Conservation (phyloP, 2,113 vertebrate species). For the Pagrus major region DNA sequence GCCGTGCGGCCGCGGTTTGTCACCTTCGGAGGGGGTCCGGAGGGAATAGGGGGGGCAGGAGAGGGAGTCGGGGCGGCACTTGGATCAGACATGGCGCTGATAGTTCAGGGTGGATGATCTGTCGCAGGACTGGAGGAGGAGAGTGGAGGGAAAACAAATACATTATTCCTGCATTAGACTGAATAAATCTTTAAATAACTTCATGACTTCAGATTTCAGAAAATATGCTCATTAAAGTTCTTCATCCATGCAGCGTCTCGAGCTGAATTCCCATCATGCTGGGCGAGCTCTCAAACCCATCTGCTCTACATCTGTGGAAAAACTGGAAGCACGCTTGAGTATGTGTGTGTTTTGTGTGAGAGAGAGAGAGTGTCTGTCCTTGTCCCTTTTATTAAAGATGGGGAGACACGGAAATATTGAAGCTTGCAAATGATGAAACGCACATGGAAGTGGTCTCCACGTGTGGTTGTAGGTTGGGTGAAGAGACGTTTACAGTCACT, state of each 20-base stretch:
- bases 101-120: background rate
- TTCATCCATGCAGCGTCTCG: background rate
- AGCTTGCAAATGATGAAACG: background rate
- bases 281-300: conserved; percentile 18
- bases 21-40: conserved; percentile 64
- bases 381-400: background rate
- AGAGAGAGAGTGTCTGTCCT: background rate
- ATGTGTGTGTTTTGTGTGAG: background rate
- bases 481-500: background rate
- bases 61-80: conserved; percentile 34
- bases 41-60: conserved; percentile 25
- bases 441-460: conserved; percentile 29
- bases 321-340: background rate
- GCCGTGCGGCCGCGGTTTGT: conserved; percentile 85
- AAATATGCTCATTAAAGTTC: background rate
- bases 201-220: background rate
- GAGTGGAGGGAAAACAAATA: background rate
- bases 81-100: conserved; percentile 47
- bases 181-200: background rate
- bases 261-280: conserved; percentile 13
- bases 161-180: background rate
- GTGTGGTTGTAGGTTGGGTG: conserved; percentile 37
- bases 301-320: conserved; percentile 42
- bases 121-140: conserved; percentile 17
- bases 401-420: too few relatives aligned